A percentile compares a stretch with the other conserved stretches of the same genome.
These are phyloP conservation scores for Salminus brasiliensis DNA, from an alignment of 2,113 vertebrate genomes.

Conservation along the genomic window DNA sequence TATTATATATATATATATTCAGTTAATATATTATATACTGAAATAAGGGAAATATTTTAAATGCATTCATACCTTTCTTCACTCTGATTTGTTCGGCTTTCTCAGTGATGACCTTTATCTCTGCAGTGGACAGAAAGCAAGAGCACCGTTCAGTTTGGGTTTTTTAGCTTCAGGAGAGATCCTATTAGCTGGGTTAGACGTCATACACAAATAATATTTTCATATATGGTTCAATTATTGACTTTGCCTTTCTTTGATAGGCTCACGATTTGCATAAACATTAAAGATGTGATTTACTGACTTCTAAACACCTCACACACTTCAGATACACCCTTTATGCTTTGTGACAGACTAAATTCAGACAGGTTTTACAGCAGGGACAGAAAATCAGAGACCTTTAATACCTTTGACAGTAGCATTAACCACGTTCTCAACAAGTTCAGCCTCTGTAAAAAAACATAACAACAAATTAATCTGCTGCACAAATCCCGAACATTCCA, in stretches of 20 bases:
- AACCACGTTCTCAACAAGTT: background rate
- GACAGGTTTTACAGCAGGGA: background rate
- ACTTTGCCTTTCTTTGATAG: slow-evolving; percentile 45
- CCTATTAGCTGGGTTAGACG: background rate
- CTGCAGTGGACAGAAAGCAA: background rate
- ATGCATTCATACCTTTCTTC: slow-evolving; percentile 29
- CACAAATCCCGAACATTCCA: background rate
- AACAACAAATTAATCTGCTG: background rate
- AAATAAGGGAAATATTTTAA: background rate
- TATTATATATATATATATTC: too few relatives aligned
- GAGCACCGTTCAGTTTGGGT: background rate
- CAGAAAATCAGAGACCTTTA: too few relatives aligned
- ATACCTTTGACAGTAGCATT: slow-evolving; percentile 25
- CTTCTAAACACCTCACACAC: background rate
- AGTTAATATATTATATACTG: too few relatives aligned
- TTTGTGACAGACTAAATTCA: too few relatives aligned
- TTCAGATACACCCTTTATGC: too few relatives aligned
- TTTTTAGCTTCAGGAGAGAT: background rate
- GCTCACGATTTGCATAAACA: background rate
- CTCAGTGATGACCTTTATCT: slow-evolving; percentile 29
- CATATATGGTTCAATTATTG: background rate
- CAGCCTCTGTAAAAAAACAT: background rate
- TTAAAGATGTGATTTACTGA: background rate
- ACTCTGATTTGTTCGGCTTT: slow-evolving; percentile 14
- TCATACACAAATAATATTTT: background rate